A percentile compares a stretch with the other conserved stretches of the same genome.
Conservation (phyloP, 35 echinoderm and acorn worm species). For the Amphiura filiformis region DNA sequence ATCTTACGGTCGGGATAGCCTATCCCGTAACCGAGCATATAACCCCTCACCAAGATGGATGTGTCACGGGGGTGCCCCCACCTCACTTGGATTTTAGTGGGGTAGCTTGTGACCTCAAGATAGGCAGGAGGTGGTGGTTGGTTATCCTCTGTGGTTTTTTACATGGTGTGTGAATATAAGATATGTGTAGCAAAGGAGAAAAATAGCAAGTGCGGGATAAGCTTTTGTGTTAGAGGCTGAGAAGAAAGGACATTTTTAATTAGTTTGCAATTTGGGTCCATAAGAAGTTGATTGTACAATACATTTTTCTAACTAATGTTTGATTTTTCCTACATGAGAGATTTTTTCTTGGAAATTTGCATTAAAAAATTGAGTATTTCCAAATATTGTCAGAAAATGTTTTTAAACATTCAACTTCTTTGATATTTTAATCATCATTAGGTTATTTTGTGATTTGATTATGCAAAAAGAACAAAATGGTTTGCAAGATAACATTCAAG, state of each 20-base stretch:
- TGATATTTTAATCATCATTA: no score
- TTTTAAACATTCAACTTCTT: no score
- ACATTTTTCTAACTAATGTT: no score
- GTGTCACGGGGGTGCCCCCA: slow-evolving; percentile 54
- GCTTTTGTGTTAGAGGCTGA: neutral
- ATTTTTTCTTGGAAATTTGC: no score
- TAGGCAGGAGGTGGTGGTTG: slow-evolving; percentile 32
- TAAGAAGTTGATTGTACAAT: neutral
- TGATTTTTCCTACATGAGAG: no score
- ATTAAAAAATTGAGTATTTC: no score
- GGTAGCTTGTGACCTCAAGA: slow-evolving; percentile 19
- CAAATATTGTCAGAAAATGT: no score
- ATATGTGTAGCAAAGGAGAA: neutral
- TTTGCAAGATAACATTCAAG: no score
- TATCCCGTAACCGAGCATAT: slow-evolving; percentile 68
- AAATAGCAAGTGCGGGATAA: neutral
- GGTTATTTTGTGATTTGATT: no score
- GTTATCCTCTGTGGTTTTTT: slow-evolving; percentile 31
- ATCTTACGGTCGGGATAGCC: slow-evolving; percentile 39
- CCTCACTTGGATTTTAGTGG: slow-evolving; percentile 49
- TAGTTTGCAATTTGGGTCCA: neutral
- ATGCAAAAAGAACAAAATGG: no score
- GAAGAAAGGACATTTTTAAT: neutral
- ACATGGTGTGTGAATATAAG: neutral
- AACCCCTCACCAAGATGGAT: slow-evolving; percentile 60